phyloP scores from a whole-genome alignment of 2,113 vertebrate genomes.

The Rissa tridactyla region DNA sequence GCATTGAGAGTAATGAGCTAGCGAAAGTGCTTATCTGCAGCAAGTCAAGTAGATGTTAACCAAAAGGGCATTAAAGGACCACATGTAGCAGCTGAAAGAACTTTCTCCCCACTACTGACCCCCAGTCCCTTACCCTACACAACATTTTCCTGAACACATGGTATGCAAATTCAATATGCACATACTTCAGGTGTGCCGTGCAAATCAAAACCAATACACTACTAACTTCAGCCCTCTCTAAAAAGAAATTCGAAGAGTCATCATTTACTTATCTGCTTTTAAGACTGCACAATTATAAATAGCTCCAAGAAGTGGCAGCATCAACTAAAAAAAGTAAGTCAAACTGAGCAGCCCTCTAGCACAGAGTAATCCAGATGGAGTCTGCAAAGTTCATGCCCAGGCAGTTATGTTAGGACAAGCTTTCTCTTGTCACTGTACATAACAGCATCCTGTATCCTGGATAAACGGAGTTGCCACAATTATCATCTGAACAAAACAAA shows the following conservation, averaged over 20 bases:
- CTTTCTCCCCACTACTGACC: not conserved
- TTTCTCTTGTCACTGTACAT: not conserved
- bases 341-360: not conserved
- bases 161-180: not conserved
- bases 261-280: not conserved
- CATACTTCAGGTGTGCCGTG: accelerated
- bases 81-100: not conserved
- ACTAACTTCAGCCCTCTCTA: not conserved
- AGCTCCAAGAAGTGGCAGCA: not conserved
- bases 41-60: not conserved
- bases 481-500: not conserved
- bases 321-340: not conserved
- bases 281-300: not conserved
- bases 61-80: not conserved
- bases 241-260: not conserved
- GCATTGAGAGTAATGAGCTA: not conserved
- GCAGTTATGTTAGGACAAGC: not conserved
- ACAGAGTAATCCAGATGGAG: not conserved
- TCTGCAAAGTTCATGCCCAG: not conserved
- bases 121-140: not conserved
- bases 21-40: not conserved
- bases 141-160: not conserved
- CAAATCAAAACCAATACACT: not conserved
- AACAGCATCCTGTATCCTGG: not conserved
- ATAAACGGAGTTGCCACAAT: not conserved